Conservation (phyloP, 1,140 invertebrate species). For the Trichoplusia ni region DNA sequence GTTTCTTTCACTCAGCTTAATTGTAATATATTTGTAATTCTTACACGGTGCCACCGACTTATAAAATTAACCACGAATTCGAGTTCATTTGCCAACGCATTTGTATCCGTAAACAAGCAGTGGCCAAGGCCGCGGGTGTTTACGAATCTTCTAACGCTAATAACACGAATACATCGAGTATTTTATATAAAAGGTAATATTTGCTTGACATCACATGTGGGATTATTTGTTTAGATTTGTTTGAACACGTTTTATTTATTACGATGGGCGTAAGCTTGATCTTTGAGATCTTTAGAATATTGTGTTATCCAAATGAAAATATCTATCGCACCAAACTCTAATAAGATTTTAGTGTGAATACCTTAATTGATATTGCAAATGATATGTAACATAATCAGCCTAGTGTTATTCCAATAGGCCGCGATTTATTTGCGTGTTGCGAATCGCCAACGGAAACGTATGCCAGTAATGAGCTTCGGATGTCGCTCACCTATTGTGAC, state of each 20-base stretch:
- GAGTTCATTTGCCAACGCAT: conserved; percentile 62
- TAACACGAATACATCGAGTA: conserved; percentile 26
- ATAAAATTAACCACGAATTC: conserved; percentile 42
- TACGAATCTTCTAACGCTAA: conserved; percentile 49
- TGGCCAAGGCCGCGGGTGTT: conserved; percentile 65
- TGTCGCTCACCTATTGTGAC: conserved; percentile 80
- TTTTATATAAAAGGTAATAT: conserved; percentile 16
- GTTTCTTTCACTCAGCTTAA: background rate
- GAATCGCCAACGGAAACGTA: conserved; percentile 76
- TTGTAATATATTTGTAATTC: background rate
- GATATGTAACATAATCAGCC: conserved; percentile 25
- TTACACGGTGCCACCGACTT: conserved; percentile 37
- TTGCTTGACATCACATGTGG: background rate
- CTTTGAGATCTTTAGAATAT: too few relatives aligned
- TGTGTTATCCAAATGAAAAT: background rate
- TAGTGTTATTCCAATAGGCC: conserved; percentile 47
- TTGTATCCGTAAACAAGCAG: conserved; percentile 67
- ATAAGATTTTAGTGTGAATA: too few relatives aligned
- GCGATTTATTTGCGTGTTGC: conserved; percentile 59
- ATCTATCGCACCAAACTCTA: too few relatives aligned
- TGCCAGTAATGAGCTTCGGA: conserved; percentile 79
- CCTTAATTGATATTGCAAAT: background rate
- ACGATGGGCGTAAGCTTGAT: background rate
- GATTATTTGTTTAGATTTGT: background rate
- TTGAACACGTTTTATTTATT: background rate